Percentiles rank a stretch among this genome's conserved stretches.
Evolutionary conservation across 2,888 invertebrate species (phyloP).

Genomic region (Diabrotica balteata): DNA sequence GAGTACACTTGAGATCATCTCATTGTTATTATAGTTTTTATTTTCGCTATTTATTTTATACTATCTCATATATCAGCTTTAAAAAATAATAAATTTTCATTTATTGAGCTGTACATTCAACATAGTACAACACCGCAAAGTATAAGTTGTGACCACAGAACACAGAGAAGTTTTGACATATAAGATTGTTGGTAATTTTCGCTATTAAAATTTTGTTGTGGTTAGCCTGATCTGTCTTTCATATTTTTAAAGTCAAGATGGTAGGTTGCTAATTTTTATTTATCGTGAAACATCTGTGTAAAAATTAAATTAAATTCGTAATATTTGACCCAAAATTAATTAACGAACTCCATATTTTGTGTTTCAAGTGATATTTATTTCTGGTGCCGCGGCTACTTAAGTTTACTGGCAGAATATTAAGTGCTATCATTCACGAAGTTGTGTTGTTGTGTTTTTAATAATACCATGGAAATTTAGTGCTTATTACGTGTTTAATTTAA

Average conservation of each 20-base stretch:
- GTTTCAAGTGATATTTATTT: constrained; percentile 7
- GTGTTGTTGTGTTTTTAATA: constrained; percentile 4
- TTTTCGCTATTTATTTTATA: no score
- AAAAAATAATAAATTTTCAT: no score
- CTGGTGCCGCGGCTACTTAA: background rate
- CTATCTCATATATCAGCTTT: no score
- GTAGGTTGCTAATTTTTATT: constrained; percentile 24
- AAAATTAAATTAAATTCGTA: constrained; percentile 7
- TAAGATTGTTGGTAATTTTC: no score
- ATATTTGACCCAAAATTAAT: constrained; percentile 1
- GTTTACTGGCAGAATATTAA: no score
- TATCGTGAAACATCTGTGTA: constrained; percentile 17
- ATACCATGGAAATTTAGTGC: background rate
- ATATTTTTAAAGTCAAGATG: constrained; percentile 27
- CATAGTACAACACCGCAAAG: no score
- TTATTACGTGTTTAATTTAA: background rate
- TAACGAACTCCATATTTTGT: background rate
- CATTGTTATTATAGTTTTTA: no score
- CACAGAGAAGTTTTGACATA: no score
- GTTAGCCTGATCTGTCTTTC: constrained; percentile 24
- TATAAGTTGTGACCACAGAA: no score
- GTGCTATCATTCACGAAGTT: background rate
- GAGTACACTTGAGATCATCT: no score
- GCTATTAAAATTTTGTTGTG: constrained; percentile 16
- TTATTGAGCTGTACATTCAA: no score